These are phyloP conservation scores for Caenorhabditis sp. DNA, from an alignment of 2,888 invertebrate species.

Conservation along the genomic window DNA sequence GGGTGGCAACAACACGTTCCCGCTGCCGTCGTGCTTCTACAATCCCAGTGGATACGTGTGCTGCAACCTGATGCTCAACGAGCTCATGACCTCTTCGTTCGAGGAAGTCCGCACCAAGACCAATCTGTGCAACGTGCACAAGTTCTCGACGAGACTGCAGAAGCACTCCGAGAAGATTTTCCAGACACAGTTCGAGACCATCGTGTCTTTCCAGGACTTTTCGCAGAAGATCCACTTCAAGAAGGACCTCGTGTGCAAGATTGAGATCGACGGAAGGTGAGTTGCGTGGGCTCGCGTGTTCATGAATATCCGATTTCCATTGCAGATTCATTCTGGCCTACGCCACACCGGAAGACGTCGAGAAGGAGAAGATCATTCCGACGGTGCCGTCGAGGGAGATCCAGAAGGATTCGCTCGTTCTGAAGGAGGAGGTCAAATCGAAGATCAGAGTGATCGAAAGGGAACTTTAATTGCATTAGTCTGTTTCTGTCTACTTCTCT, in stretches of 20 bases:
- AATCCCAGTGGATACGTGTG: conserved; percentile 72
- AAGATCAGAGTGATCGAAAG: conserved; percentile 38
- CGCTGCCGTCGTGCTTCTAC: conserved; percentile 72
- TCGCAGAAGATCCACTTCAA: conserved; percentile 70
- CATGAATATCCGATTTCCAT: conserved; percentile 1
- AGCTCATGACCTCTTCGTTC: conserved; percentile 67
- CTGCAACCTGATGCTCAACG: conserved; percentile 69
- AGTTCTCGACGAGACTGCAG: conserved; percentile 58
- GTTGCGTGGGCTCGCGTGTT: background rate
- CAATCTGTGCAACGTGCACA: conserved; percentile 66
- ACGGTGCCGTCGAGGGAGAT: conserved; percentile 50
- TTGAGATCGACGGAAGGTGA: conserved; percentile 68
- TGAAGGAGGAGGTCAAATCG: conserved; percentile 39
- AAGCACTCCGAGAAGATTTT: conserved; percentile 60
- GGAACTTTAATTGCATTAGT: conserved; percentile 20
- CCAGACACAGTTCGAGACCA: conserved; percentile 66
- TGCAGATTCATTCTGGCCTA: conserved; percentile 64
- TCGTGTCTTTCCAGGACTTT: conserved; percentile 68
- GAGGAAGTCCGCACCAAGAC: conserved; percentile 56
- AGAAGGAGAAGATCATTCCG: conserved; percentile 56
- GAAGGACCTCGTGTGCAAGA: conserved; percentile 69
- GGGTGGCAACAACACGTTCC: conserved; percentile 62
- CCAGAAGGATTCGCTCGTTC: conserved; percentile 46
- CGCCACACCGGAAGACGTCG: conserved; percentile 60
- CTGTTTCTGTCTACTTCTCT: conserved; percentile 1